phyloP scores from a whole-genome alignment of 2,888 invertebrate species.

The Mythimna pallens region DNA sequence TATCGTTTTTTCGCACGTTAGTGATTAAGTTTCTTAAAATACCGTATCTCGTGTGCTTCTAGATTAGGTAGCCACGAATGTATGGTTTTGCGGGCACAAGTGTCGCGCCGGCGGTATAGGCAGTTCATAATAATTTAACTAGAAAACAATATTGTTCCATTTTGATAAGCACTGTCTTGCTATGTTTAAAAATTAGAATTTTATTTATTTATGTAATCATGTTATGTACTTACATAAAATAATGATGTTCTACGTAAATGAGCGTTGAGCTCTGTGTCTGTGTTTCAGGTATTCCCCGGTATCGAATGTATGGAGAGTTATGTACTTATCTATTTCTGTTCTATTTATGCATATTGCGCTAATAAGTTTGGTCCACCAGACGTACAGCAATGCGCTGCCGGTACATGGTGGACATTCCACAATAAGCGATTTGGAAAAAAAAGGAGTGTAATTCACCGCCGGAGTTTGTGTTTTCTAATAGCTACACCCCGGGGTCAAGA shows the following conservation, averaged over 20 bases:
- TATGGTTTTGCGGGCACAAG: not conserved
- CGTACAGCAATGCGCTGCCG: no score
- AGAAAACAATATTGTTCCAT: not conserved
- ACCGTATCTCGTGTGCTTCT: not conserved
- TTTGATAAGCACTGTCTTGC: not conserved
- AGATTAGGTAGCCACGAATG: not conserved
- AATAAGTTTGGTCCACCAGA: no score
- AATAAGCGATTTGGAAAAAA: no score
- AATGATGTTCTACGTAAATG: conserved; percentile 5
- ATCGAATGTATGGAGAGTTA: not conserved
- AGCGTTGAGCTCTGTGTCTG: not conserved
- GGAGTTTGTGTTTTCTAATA: no score
- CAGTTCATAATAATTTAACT: not conserved
- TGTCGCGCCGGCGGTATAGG: not conserved
- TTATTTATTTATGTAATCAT: conserved; percentile 4
- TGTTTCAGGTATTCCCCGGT: not conserved
- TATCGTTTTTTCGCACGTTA: conserved; percentile 17
- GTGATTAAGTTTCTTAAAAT: conserved; percentile 32
- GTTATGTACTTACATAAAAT: not conserved
- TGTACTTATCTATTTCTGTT: not conserved
- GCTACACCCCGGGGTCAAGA: no score
- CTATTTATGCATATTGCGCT: not conserved
- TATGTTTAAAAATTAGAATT: not conserved
- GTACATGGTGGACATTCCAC: no score
- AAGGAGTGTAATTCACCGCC: no score